Evolutionary conservation across 2,113 vertebrate species (phyloP).

Genomic region (Otis tarda): DNA sequence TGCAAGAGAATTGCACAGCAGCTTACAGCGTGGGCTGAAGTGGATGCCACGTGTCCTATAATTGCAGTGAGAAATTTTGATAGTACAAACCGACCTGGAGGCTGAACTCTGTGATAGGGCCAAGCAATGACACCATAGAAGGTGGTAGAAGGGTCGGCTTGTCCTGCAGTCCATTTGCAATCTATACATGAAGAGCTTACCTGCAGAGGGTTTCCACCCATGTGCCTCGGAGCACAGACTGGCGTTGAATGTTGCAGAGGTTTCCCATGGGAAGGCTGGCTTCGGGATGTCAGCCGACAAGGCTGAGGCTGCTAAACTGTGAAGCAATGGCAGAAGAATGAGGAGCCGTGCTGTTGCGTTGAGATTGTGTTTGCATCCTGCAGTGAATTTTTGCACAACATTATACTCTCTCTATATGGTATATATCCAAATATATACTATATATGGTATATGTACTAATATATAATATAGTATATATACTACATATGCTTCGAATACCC

Average conservation of each 20-base stretch:
- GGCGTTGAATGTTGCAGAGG: too few relatives aligned
- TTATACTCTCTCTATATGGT: too few relatives aligned
- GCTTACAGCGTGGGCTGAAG: rapidly evolving
- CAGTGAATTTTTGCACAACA: background rate
- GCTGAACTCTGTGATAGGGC: background rate
- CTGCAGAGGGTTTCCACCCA: background rate
- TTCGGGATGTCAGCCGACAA: background rate
- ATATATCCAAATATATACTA: too few relatives aligned
- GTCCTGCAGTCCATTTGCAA: background rate
- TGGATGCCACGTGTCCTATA: rapidly evolving
- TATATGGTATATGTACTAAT: too few relatives aligned
- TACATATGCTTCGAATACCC: too few relatives aligned
- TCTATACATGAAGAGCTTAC: background rate
- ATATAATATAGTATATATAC: too few relatives aligned
- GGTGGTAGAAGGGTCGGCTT: background rate
- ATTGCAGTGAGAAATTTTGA: background rate
- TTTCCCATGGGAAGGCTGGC: background rate
- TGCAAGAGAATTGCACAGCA: background rate
- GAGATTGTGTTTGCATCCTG: background rate
- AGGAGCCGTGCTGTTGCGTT: background rate
- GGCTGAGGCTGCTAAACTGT: background rate
- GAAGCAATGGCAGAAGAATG: background rate
- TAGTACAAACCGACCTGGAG: background rate
- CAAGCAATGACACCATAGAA: background rate
- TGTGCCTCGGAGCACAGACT: rapidly evolving